phyloP scores from a whole-genome alignment of 2,113 vertebrate genomes.

The Heptranchias perlo region DNA sequence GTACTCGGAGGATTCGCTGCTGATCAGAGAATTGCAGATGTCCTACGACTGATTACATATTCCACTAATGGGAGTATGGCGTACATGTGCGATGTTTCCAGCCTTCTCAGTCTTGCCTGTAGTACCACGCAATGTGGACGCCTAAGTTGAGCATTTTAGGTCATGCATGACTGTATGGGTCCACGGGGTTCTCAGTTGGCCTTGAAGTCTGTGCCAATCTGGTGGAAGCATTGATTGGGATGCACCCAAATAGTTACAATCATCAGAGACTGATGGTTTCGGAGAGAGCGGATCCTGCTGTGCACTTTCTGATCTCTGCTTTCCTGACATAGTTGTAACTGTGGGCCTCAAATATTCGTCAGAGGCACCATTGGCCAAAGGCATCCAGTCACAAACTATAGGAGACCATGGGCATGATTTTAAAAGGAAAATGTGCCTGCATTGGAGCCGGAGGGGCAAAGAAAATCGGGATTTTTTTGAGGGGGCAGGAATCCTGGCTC shows the following conservation, averaged over 20 bases:
- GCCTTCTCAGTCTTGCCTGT: not conserved
- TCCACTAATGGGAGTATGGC: not conserved
- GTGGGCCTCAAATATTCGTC: too few relatives aligned
- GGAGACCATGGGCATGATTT: too few relatives aligned
- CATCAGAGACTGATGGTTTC: not conserved
- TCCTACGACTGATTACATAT: not conserved
- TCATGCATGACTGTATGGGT: not conserved
- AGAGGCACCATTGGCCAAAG: too few relatives aligned
- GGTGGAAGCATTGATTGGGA: not conserved
- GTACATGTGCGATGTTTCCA: not conserved
- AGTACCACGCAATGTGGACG: not conserved
- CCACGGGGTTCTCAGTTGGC: not conserved
- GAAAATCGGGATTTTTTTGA: too few relatives aligned
- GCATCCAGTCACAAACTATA: too few relatives aligned
- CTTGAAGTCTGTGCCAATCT: not conserved
- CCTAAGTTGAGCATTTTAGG: not conserved
- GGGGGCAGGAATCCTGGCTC: too few relatives aligned
- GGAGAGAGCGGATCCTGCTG: too few relatives aligned
- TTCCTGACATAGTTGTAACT: too few relatives aligned
- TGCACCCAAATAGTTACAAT: not conserved
- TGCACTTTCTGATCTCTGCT: too few relatives aligned
- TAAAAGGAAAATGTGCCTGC: too few relatives aligned
- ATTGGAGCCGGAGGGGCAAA: too few relatives aligned
- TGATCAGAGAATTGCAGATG: too few relatives aligned
- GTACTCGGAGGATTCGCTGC: not conserved